These are phyloP conservation scores for Esox niger DNA, from an alignment of 2,113 vertebrate species.

Conservation along the genomic window DNA sequence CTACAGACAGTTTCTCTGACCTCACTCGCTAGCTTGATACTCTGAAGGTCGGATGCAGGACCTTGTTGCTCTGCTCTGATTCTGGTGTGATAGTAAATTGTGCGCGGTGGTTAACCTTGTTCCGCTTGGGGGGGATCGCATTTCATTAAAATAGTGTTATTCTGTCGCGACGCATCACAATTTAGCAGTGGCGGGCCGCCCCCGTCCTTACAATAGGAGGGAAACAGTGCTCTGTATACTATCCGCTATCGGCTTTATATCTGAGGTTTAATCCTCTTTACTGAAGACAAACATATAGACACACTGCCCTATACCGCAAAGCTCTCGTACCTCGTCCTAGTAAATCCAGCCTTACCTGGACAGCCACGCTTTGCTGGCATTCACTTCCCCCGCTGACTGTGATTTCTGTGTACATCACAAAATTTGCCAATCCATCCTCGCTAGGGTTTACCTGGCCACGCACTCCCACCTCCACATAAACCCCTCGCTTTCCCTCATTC, in stretches of 20 bases:
- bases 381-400: conserved; percentile 12
- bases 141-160: too few relatives aligned
- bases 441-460: neutral
- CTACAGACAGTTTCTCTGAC: too few relatives aligned
- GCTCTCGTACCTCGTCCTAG: conserved; percentile 18
- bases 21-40: too few relatives aligned
- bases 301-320: conserved; percentile 17
- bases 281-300: conserved; percentile 4
- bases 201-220: too few relatives aligned
- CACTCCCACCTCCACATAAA: neutral
- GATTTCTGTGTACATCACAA: conserved; percentile 35
- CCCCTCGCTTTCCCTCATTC: neutral
- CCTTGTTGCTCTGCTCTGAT: too few relatives aligned
- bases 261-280: conserved; percentile 35
- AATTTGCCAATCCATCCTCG: conserved; percentile 33
- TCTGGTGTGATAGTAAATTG: too few relatives aligned
- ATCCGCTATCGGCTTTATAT: conserved; percentile 34
- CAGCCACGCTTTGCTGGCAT: neutral
- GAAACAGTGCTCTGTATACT: neutral
- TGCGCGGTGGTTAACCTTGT: too few relatives aligned
- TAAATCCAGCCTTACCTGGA: conserved; percentile 28
- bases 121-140: too few relatives aligned
- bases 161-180: too few relatives aligned
- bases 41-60: too few relatives aligned
- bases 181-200: too few relatives aligned